phyloP scores from a whole-genome alignment of 2,113 vertebrate species.

The Clarias macrocephalus region DNA sequence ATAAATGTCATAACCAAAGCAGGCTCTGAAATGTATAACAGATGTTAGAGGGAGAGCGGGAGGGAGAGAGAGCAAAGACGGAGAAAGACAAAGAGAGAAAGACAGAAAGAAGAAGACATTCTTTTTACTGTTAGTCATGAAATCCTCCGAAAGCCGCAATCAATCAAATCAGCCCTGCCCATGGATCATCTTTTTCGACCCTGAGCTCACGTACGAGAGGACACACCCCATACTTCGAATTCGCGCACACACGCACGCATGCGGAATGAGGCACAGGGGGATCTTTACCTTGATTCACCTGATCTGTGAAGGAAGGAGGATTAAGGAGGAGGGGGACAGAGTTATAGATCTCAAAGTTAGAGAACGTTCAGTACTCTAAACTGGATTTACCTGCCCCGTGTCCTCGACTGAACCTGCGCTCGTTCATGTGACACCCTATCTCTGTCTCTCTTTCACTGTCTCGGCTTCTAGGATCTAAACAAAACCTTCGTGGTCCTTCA shows the following conservation, averaged over 20 bases:
- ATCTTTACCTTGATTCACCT: slow-evolving; percentile 28
- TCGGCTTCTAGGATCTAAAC: not conserved
- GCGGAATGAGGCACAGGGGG: not conserved
- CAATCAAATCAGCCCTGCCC: slow-evolving; percentile 39
- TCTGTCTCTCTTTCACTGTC: slow-evolving; percentile 17
- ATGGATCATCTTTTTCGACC: slow-evolving; percentile 33
- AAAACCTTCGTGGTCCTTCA: not conserved
- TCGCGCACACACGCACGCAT: slow-evolving; percentile 1
- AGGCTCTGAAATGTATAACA: slow-evolving; percentile 29
- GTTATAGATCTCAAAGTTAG: slow-evolving; percentile 51
- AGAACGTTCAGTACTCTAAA: slow-evolving; percentile 61
- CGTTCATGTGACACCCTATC: slow-evolving; percentile 43
- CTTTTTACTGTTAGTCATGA: slow-evolving; percentile 41
- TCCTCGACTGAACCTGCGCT: slow-evolving; percentile 45
- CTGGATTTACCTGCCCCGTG: slow-evolving; percentile 69
- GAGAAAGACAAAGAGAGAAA: slow-evolving; percentile 14
- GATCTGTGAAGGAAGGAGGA: slow-evolving; percentile 21
- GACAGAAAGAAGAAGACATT: slow-evolving; percentile 34
- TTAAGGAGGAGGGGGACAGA: not conserved
- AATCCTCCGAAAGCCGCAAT: slow-evolving; percentile 41
- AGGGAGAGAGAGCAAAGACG: slow-evolving; percentile 34
- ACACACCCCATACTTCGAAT: slow-evolving; percentile 37
- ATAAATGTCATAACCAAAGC: slow-evolving; percentile 30
- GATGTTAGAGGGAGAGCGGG: slow-evolving; percentile 30
- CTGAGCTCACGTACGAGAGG: slow-evolving; percentile 16